Base-by-base conservation (phyloP, 1,140 invertebrate species). In the Nomia melanderi region DNA sequence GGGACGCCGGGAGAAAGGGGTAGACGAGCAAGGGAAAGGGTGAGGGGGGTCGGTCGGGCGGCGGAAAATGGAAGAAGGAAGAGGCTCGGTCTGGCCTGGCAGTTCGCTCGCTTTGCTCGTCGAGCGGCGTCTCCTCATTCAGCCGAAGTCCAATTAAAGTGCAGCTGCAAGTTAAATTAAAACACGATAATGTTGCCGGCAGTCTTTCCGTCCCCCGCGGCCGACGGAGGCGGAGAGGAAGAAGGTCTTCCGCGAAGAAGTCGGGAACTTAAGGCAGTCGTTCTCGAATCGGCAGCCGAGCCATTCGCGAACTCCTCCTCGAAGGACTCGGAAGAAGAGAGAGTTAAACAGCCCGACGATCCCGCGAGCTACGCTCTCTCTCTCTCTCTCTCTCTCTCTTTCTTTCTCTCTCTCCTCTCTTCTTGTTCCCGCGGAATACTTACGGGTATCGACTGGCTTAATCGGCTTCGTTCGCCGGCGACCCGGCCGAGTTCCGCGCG, bases 101-200 rank as follows among this genome's bases (percentile, higher is more conserved):
- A 77, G 53, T 73, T 81, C 70, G 78, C 53, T 74, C 70, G 81
- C 78, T 83, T 87, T 85, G 69, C 85, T 59, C 65, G 77, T 70
- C 82, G 83, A 80, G 72, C 83, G 76, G 62, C 78, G 72, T 84
- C 83, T 86, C 70, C 78, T 88, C 78, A 85, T 86, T 86, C 84
- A 80, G 72, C 39, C 87, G 67, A 89, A 88, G 82, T 89, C 88
- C 88, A 88, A 89, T 89, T 89, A 89, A 89, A 88, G 87, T 88
- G 84, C 84, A 89, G 88, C 85, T 84, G 84, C 85, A 89, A 89
- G 87, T 89, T 89, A 89, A 89, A 89, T 89, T 89, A 89, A 89
- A 89, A 89, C 82, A 87, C 86, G 87, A 89, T 89, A 89, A 89
- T 88, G 87, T 89, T 88, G 79, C 85, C 80, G 65, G 53, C 62